Conservation (phyloP, 2,113 vertebrate genomes). For the Paratilapia polleni region DNA sequence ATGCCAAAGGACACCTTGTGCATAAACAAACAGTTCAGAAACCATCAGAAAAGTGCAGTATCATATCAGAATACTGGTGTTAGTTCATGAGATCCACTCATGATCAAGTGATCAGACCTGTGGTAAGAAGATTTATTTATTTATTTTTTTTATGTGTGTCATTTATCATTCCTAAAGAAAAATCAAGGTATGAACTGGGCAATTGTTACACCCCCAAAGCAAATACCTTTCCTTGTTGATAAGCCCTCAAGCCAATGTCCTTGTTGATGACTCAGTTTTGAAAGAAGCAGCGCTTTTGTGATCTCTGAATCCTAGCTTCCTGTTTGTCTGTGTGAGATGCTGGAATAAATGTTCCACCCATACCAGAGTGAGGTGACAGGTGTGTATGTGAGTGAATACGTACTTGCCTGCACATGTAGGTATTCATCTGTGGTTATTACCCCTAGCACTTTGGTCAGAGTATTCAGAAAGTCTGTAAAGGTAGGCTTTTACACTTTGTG, state of each 20-base stretch:
- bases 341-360: not conserved
- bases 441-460: not conserved
- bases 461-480: slow-evolving; percentile 1
- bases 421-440: not conserved
- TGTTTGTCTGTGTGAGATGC: not conserved
- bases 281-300: slow-evolving; percentile 1
- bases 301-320: not conserved
- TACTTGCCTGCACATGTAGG: slow-evolving; percentile 19
- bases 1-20: not conserved
- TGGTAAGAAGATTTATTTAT: no score
- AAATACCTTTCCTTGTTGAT: not conserved
- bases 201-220: not conserved
- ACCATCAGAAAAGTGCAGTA: not conserved
- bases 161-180: no score
- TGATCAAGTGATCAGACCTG: no score
- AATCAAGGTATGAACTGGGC: not conserved
- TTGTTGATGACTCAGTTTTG: not conserved
- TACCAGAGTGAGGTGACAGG: slow-evolving; percentile 15
- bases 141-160: no score
- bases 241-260: not conserved
- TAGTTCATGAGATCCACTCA: no score
- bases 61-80: no score
- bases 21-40: not conserved
- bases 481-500: slow-evolving; percentile 10
- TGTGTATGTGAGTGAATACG: slow-evolving; percentile 31